Conservation (phyloP, 2,888 invertebrate species). For the Scaptomyza tumidula region DNA sequence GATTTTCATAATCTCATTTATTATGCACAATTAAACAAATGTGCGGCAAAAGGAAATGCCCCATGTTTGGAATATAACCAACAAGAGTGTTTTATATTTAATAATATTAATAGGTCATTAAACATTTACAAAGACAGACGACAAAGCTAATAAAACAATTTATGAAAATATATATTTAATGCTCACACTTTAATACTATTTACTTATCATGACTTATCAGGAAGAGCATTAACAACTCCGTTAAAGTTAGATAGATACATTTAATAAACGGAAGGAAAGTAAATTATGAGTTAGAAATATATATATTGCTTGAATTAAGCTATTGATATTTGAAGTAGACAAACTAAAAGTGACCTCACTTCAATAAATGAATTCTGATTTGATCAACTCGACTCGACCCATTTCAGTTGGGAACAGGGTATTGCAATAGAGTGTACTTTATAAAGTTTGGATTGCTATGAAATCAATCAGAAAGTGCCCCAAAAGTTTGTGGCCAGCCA, state of each 20-base stretch:
- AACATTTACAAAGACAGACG: neutral
- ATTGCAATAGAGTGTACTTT: neutral
- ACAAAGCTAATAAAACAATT: neutral
- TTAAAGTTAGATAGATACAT: no score
- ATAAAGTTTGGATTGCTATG: neutral
- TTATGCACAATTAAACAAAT: slow-evolving; percentile 56
- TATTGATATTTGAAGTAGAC: neutral
- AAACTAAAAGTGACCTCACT: neutral
- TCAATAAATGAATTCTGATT: neutral
- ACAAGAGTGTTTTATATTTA: slow-evolving; percentile 13
- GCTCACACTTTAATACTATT: no score
- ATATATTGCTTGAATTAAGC: neutral
- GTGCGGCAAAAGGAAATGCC: slow-evolving; percentile 15
- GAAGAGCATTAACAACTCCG: no score
- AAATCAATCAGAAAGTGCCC: slow-evolving; percentile 21
- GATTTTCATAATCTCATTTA: slow-evolving; percentile 38
- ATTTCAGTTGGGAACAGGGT: neutral
- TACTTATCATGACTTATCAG: no score
- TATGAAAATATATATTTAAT: neutral
- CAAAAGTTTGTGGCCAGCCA: slow-evolving; percentile 24
- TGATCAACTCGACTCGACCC: neutral
- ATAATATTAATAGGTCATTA: slow-evolving; percentile 16
- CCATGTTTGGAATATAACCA: slow-evolving; percentile 1
- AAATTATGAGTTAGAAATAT: no score
- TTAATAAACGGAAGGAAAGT: no score